Conservation (phyloP, 2,113 vertebrate species). For the Archocentrus centrarchus region DNA sequence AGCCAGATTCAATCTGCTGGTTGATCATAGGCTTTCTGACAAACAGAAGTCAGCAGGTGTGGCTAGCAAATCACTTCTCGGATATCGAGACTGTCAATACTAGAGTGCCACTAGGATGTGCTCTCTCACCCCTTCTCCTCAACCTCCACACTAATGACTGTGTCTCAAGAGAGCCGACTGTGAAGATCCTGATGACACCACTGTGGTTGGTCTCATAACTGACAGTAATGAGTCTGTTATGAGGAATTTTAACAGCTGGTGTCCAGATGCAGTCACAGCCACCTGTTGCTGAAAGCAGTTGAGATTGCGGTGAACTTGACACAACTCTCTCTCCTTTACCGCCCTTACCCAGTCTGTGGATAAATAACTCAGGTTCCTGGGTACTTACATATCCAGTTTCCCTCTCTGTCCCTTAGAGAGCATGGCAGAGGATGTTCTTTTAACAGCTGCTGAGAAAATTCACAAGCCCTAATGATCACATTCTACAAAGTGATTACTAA, state of each 20-base stretch:
- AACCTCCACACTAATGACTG: neutral
- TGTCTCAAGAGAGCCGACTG: neutral
- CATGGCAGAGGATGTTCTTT: neutral
- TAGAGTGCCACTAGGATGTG: neutral
- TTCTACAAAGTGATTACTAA: neutral
- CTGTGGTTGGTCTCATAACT: constrained; percentile 12
- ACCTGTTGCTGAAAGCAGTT: neutral
- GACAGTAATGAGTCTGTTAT: constrained; percentile 17
- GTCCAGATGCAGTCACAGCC: neutral
- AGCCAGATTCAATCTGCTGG: neutral
- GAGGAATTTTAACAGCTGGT: constrained; percentile 8
- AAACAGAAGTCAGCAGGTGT: constrained; percentile 2
- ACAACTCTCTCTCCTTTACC: neutral
- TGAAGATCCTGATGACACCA: neutral
- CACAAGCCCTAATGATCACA: neutral
- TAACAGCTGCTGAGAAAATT: neutral
- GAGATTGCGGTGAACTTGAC: neutral
- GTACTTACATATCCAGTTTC: neutral
- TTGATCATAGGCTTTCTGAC: neutral
- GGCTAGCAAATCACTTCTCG: neutral
- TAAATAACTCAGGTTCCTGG: neutral
- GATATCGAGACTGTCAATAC: neutral
- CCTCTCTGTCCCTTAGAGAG: neutral
- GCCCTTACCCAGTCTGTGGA: neutral
- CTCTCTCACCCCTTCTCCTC: constrained; percentile 4